These are phyloP conservation scores for Embidobia sp. DNA, from an alignment of 2,888 invertebrate species.

Conservation along the genomic window DNA sequence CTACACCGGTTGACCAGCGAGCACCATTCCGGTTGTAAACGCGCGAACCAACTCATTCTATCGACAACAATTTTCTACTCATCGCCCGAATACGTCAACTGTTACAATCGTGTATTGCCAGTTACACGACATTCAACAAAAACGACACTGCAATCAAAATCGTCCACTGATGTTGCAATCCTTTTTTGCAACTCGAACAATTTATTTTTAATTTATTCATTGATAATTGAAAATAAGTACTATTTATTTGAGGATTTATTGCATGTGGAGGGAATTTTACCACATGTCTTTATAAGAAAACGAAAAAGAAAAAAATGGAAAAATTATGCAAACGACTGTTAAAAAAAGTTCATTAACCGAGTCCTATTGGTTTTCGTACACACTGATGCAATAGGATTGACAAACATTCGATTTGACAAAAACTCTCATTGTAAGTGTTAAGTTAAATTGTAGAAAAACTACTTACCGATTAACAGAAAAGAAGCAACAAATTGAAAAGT, in stretches of 20 bases:
- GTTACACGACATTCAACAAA: conserved; percentile 20
- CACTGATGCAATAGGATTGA: background rate
- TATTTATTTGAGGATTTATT: conserved; percentile 13
- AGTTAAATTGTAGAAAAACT: conserved; percentile 15
- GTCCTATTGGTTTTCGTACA: too few relatives aligned
- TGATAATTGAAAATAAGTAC: background rate
- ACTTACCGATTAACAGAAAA: conserved; percentile 20
- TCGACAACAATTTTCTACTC: conserved; percentile 7
- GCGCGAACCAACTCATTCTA: conserved; percentile 5
- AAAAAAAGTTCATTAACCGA: too few relatives aligned
- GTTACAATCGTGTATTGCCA: conserved; percentile 20
- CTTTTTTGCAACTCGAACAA: conserved; percentile 5
- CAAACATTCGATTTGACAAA: conserved; percentile 6
- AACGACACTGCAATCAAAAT: conserved; percentile 18
- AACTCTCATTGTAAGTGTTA: conserved; percentile 10
- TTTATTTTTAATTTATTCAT: background rate
- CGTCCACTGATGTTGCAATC: conserved; percentile 38
- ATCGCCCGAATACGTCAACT: conserved; percentile 3
- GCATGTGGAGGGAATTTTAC: too few relatives aligned
- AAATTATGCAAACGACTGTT: too few relatives aligned
- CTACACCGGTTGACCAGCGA: conserved; percentile 80
- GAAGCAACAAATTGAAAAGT: conserved; percentile 4
- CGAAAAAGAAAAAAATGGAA: too few relatives aligned
- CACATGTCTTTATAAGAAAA: too few relatives aligned
- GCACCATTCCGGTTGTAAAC: conserved; percentile 80